Evolutionary conservation across 1,140 invertebrate species (phyloP), one percentile per base, ranked within the genome.

Genomic region (Thaumatotibia leucotreta): DNA sequence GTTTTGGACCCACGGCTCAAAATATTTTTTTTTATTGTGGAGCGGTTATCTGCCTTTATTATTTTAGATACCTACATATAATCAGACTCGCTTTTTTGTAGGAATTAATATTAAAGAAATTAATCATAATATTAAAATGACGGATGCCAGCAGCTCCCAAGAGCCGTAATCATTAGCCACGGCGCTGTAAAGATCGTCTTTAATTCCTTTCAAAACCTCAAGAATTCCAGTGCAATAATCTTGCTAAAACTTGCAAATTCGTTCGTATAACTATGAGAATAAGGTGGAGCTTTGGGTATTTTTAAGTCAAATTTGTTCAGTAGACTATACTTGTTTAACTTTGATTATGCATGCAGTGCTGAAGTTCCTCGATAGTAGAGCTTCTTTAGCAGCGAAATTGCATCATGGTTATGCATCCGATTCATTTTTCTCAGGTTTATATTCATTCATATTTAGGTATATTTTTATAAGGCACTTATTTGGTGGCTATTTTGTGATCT

Each of bases 301-400:
- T 58, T 58, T 58, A 58, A 58, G 23, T 31, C 1, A 58, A 58
- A 58, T 58, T 58, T 27, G 52, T 58, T 14, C 52, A 58, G 52
- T 29, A 27, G 52, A 58, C 52, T 58, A 58, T 58, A 58, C 52
- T 24, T 58, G 52, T 58, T 58, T 58, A 58, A 58, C 52, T 31
- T 58, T 14, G 52, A 58, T 58, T 58, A 58, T 58, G 52, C 52
- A 58, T 58, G 52, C 52, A 58, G 52, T 58, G 52, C 52, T 58
- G 52, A 58, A 58, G 52, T 58, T 58, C 9, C 24, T 58, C 52
- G 24, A 58, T 58, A 27, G 24, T 27, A 54, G 50, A 31, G 24
- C 52, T 58, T 23, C 52, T 58, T 58, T 58, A 58, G 52, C 24
- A 58, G 52, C 52, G 4, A 58, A 58, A 58, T 58, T 58, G 24